phyloP scores from a whole-genome alignment of 2,888 invertebrate genomes.

The Halocaridina rubra region DNA sequence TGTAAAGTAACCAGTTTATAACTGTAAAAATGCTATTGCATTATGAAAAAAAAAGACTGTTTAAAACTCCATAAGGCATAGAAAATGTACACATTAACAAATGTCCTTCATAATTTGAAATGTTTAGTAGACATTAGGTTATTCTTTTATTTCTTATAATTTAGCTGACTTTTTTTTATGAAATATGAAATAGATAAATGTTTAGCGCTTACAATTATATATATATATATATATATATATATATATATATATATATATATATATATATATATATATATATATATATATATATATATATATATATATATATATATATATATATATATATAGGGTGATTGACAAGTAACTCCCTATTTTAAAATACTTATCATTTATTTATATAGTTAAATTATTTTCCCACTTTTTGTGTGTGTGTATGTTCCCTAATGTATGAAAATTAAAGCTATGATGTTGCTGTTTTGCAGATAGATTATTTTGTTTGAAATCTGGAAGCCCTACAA shows the following conservation, averaged over 20 bases:
- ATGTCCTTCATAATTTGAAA: too few relatives aligned
- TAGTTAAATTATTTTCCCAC: neutral
- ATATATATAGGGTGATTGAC: neutral
- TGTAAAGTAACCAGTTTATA: too few relatives aligned
- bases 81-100: too few relatives aligned
- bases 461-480: neutral
- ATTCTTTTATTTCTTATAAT: too few relatives aligned
- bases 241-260: neutral
- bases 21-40: too few relatives aligned
- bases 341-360: neutral
- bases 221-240: constrained; percentile 4
- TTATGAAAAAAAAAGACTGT: too few relatives aligned
- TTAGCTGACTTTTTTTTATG: too few relatives aligned
- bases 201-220: too few relatives aligned
- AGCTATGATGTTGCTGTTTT: neutral
- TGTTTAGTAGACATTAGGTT: too few relatives aligned
- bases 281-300: constrained; percentile 12
- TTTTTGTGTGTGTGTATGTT: neutral
- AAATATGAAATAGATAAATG: too few relatives aligned
- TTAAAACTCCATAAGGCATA: too few relatives aligned
- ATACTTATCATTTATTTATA: neutral
- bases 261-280: neutral
- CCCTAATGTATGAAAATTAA: neutral
- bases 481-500: neutral
- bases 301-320: constrained; percentile 22